A percentile compares a stretch with the other conserved stretches of the same genome.
phyloP scores from a whole-genome alignment of 2,797 vertebrate genomes.

The Gallinago solitaria region DNA sequence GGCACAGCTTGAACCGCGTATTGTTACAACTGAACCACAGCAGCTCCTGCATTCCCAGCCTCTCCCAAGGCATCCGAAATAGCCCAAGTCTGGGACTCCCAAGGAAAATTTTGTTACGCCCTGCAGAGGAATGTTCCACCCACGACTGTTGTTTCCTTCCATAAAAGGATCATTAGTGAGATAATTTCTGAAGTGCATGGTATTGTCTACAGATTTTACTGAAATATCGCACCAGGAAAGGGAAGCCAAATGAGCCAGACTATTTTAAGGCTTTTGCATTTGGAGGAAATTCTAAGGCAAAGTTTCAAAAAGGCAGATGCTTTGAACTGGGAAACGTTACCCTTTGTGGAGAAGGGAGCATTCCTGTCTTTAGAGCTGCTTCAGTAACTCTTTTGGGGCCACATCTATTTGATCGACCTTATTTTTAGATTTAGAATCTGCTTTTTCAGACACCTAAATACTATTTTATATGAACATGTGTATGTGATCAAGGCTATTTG shows the following conservation, averaged over 20 bases:
- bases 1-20: neutral
- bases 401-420: neutral
- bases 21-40: neutral
- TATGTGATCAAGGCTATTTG: neutral
- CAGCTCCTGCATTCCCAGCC: conserved; percentile 30
- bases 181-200: conserved; percentile 27
- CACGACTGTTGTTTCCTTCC: conserved; percentile 49
- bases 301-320: conserved; percentile 33
- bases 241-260: conserved; percentile 32
- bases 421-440: conserved; percentile 37
- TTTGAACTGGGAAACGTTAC: conserved; percentile 48
- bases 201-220: conserved; percentile 30
- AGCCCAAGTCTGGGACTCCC: conserved; percentile 50
- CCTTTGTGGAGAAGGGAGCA: neutral
- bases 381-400: conserved; percentile 32
- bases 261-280: conserved; percentile 59
- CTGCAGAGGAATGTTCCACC: conserved; percentile 65
- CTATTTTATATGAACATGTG: neutral
- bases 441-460: conserved; percentile 5
- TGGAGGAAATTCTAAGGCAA: conserved; percentile 62
- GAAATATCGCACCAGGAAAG: conserved; percentile 45
- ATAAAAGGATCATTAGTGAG: conserved; percentile 41
- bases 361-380: conserved; percentile 1
- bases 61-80: conserved; percentile 38
- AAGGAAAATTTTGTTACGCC: conserved; percentile 58